phyloP scores from a whole-genome alignment of 2,797 vertebrate genomes.

The Florisuga fusca region DNA sequence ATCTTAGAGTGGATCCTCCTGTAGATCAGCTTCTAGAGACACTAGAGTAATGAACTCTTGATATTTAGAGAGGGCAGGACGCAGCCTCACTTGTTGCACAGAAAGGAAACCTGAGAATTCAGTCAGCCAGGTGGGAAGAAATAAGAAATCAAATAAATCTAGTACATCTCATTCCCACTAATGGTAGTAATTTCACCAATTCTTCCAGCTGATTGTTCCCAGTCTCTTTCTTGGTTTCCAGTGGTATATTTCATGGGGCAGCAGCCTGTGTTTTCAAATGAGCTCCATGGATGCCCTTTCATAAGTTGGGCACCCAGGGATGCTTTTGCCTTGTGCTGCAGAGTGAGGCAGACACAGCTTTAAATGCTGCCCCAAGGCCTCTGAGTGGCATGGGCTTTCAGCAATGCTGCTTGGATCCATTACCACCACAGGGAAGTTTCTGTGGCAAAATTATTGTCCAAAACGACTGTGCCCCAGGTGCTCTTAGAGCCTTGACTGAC shows the following conservation, averaged over 20 bases:
- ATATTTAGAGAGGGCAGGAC: background rate
- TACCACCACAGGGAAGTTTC: background rate
- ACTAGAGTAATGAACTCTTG: background rate
- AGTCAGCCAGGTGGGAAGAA: background rate
- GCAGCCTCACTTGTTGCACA: background rate
- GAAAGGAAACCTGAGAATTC: background rate
- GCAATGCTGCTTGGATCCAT: background rate
- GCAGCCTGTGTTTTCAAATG: background rate
- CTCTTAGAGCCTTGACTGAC: background rate
- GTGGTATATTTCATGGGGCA: background rate
- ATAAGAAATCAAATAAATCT: background rate
- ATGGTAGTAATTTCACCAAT: background rate
- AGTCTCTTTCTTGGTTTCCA: background rate
- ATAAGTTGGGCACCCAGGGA: rapidly evolving
- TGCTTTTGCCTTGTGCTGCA: background rate
- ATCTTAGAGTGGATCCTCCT: background rate
- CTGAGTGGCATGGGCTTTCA: background rate
- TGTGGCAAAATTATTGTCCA: background rate
- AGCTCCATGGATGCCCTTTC: background rate
- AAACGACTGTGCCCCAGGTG: background rate
- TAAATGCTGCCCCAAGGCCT: background rate
- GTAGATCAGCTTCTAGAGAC: background rate
- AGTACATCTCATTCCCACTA: background rate
- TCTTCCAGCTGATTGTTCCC: background rate
- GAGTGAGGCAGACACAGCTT: background rate